Evolutionary conservation across 2,888 invertebrate genomes (phyloP).

Genomic region (Tenodera sinensis): DNA sequence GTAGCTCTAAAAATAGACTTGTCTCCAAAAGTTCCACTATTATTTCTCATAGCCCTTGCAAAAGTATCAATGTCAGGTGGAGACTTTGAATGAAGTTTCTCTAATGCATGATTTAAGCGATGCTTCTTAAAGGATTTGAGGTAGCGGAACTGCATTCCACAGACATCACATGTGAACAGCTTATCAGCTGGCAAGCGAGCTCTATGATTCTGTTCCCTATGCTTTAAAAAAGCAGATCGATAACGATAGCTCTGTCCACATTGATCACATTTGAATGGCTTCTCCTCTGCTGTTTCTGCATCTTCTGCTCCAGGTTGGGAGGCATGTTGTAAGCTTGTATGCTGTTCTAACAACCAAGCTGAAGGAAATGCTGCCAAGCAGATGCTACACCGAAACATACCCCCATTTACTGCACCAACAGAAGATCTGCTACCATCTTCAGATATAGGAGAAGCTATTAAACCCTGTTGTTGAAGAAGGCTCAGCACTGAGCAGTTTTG

Average conservation of each 20-base stretch:
- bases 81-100: conserved; percentile 65
- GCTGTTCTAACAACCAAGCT: conserved; percentile 81
- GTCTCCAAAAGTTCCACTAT: conserved; percentile 23
- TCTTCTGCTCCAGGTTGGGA: conserved; percentile 28
- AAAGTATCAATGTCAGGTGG: conserved; percentile 29
- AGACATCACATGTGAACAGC: conserved; percentile 85
- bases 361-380: conserved; percentile 85
- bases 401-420: conserved; percentile 29
- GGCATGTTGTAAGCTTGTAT: conserved; percentile 80
- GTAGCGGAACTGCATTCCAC: conserved; percentile 89
- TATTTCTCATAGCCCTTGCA: conserved; percentile 21
- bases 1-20: background rate
- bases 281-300: conserved; percentile 58
- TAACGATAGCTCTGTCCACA: conserved; percentile 88
- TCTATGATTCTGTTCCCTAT: conserved; percentile 85
- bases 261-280: conserved; percentile 87
- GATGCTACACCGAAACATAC: conserved; percentile 66
- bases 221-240: conserved; percentile 78
- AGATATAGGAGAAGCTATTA: conserved; percentile 39
- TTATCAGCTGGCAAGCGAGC: conserved; percentile 84
- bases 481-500: conserved; percentile 32
- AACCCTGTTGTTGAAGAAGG: conserved; percentile 52
- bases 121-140: conserved; percentile 88
- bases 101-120: conserved; percentile 79
- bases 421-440: conserved; percentile 30